Base-by-base conservation (phyloP, 2,113 vertebrate species). In the Todiramphus chloris region DNA sequence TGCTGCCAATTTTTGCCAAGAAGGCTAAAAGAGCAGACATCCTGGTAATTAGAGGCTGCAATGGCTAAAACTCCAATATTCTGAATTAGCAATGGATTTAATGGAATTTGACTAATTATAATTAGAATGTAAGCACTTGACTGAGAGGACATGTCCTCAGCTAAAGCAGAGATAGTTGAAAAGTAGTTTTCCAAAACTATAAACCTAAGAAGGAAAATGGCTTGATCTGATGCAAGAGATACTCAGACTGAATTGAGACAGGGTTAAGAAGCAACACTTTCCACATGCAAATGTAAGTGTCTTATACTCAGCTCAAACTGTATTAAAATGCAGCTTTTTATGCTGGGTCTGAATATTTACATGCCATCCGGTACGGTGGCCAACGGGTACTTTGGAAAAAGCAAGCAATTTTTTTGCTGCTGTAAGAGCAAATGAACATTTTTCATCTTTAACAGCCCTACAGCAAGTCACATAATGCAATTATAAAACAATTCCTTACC, bases 41-140 rank as follows among this genome's bases (percentile, higher is more conserved):
- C 60, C 62, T 87, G 56, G 53, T 87, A 92, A 93, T 96, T 70
- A 92, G 59, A 50, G 35, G 25, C 27, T 86, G 90, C 62, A 31
- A 88, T 66, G 55, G 46, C 39, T 78, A 59, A 78, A 85, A 64
- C 23, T 50, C n/a, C 81, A 83, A 73, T 70, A 80, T 81, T 92
- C 83, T 63, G 16, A 89, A 95, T 96, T 92, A 94, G 53, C 35
- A 86, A 63, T 30, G 62, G 73, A 92, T 72, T 78, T 33, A 81
- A 79, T 27, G 10, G 72, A 93, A 93, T 90, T 89, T 89, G 73
- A 69, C 74, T 92, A 81, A 90, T 83, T 80, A 69, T 63, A 53
- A 86, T 89, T 87, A 89, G 88, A 90, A 78, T 53, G 39, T 72
- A 86, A 93, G 69, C 53, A 82, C 30, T 94, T 64, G 41, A 82